These are phyloP conservation scores for Seriola aureovittata DNA, from an alignment of 2,113 vertebrate genomes.

Conservation along the genomic window DNA sequence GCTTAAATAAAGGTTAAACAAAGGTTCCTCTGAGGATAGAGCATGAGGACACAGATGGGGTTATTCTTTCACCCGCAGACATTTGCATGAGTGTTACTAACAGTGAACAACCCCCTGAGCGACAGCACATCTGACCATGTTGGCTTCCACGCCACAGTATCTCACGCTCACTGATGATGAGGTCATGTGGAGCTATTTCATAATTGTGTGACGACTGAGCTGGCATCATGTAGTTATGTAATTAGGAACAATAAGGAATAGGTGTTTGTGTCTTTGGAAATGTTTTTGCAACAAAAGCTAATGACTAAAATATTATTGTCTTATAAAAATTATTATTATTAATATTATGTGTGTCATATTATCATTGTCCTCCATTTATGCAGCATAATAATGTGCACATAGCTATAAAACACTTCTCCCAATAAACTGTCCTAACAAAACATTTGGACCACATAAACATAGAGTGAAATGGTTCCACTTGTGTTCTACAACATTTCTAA, in stretches of 20 bases:
- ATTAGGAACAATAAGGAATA: constrained; percentile 2
- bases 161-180: constrained; percentile 35
- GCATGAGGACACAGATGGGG: constrained; percentile 42
- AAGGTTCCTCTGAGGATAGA: constrained; percentile 24
- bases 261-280: neutral
- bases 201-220: constrained; percentile 27
- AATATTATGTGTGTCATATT: neutral
- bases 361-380: neutral
- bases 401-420: too few relatives aligned
- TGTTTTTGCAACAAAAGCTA: neutral
- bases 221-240: constrained; percentile 35
- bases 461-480: too few relatives aligned
- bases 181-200: constrained; percentile 46
- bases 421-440: too few relatives aligned
- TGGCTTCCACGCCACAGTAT: constrained; percentile 17
- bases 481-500: too few relatives aligned
- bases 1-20: constrained; percentile 15
- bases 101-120: constrained; percentile 41
- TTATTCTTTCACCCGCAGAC: constrained; percentile 13
- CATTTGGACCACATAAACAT: too few relatives aligned
- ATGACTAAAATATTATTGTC: neutral
- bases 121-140: constrained; percentile 38
- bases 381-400: neutral
- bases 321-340: neutral
- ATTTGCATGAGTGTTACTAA: constrained; percentile 26